Evolutionary conservation across 2,113 vertebrate species (phyloP).

Genomic region (Protobothrops mucrosquamatus): DNA sequence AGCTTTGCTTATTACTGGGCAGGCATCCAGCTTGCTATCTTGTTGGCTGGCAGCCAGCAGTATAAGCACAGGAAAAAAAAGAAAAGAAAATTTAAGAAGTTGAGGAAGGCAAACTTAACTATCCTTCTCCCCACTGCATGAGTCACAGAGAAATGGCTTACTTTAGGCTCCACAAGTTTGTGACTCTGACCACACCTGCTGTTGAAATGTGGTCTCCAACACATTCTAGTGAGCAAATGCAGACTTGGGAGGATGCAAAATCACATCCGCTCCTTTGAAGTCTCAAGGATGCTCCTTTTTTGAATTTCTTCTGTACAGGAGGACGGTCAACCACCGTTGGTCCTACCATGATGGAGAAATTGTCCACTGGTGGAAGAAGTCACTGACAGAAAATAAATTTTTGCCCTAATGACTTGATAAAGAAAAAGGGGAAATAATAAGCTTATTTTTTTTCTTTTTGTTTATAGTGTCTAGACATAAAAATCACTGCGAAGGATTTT

Average conservation of each 20-base stretch:
- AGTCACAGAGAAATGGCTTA: background rate
- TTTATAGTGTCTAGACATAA: slow-evolving; percentile 66
- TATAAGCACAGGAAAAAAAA: background rate
- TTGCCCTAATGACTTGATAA: slow-evolving; percentile 55
- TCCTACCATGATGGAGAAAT: background rate
- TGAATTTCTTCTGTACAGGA: background rate
- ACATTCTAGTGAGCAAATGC: background rate
- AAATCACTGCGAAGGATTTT: slow-evolving; percentile 55
- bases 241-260: background rate
- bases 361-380: slow-evolving; percentile 8
- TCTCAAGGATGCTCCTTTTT: background rate
- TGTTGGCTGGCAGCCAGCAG: background rate
- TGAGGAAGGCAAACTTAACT: background rate
- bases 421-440: slow-evolving; percentile 45
- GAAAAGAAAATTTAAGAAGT: background rate
- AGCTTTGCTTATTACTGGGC: background rate
- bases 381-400: slow-evolving; percentile 41
- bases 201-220: background rate
- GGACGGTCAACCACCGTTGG: slow-evolving; percentile 5
- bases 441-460: slow-evolving; percentile 53
- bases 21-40: background rate
- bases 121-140: background rate
- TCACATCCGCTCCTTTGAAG: background rate
- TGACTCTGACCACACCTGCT: too few relatives aligned
- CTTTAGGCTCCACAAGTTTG: background rate